Conservation (phyloP, 2,797 vertebrate species). For the Cephalopachus bancanus region DNA sequence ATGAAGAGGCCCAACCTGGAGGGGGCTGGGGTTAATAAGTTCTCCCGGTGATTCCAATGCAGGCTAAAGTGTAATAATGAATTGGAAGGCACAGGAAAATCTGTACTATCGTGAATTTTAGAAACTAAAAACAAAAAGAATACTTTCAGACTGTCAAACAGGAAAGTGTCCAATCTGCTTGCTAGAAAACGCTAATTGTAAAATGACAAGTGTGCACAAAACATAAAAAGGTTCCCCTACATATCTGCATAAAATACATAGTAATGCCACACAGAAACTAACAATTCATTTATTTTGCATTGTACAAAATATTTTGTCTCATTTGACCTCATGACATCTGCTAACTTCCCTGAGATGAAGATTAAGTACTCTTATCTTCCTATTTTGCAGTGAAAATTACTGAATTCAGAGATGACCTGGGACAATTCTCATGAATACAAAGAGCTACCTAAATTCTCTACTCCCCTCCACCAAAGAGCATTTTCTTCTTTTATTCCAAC, state of each 20-base stretch:
- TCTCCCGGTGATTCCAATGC: background rate
- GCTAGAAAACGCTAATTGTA: constrained; percentile 25
- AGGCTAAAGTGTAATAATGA: background rate
- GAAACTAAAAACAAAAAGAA: background rate
- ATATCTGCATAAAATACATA: background rate
- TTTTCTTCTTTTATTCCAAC: constrained; percentile 17
- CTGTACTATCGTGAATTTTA: background rate
- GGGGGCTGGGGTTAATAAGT: background rate
- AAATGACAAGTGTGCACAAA: constrained; percentile 18
- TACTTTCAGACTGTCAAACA: constrained; percentile 26
- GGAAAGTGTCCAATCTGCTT: background rate
- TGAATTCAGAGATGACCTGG: background rate
- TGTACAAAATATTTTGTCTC: constrained; percentile 29
- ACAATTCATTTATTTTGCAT: background rate
- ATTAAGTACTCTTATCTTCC: background rate
- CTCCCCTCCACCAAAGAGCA: background rate
- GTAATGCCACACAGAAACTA: background rate
- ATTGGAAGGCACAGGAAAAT: background rate
- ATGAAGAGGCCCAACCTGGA: background rate
- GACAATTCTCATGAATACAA: background rate
- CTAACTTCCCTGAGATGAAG: background rate
- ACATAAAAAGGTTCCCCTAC: background rate
- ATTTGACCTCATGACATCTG: background rate
- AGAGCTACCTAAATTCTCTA: background rate
- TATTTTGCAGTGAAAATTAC: background rate